A percentile compares a stretch with the other conserved stretches of the same genome.
Conservation (phyloP, 2,888 invertebrate genomes). For the Lathronympha strigana region DNA sequence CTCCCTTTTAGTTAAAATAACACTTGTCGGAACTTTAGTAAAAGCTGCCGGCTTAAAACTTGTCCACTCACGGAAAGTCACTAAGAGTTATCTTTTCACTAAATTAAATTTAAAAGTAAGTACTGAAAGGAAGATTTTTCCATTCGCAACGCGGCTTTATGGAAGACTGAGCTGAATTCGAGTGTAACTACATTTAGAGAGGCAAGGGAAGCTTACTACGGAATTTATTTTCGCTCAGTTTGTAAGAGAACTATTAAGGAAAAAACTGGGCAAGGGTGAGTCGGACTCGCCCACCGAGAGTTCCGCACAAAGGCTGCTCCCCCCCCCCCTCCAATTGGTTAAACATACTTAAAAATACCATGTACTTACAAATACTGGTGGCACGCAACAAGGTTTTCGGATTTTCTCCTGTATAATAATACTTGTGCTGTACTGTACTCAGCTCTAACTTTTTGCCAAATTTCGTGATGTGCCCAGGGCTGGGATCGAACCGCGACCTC, state of each 20-base stretch:
- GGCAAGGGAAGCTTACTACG: background rate
- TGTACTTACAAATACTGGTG: no score
- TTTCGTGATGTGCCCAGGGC: no score
- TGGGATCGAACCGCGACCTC: no score
- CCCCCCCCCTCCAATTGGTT: no score
- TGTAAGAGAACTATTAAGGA: background rate
- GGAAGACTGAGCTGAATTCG: background rate
- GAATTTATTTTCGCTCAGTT: background rate
- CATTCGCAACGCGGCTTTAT: slow-evolving; percentile 4
- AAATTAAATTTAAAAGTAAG: slow-evolving; percentile 24
- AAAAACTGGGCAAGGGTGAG: background rate
- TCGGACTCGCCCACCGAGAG: background rate
- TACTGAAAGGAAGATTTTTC: slow-evolving; percentile 1
- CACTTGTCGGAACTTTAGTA: background rate
- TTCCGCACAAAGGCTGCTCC: no score
- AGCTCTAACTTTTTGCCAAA: no score
- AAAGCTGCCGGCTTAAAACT: slow-evolving; percentile 1
- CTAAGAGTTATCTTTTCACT: slow-evolving; percentile 24
- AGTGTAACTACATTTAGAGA: no score
- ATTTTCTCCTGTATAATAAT: no score
- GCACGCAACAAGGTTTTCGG: no score
- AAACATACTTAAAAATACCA: no score
- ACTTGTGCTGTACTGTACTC: no score
- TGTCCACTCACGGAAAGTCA: background rate
- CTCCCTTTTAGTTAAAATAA: background rate